Base-by-base conservation (phyloP, 2,113 vertebrate species). In the Polypterus bichir region DNA sequence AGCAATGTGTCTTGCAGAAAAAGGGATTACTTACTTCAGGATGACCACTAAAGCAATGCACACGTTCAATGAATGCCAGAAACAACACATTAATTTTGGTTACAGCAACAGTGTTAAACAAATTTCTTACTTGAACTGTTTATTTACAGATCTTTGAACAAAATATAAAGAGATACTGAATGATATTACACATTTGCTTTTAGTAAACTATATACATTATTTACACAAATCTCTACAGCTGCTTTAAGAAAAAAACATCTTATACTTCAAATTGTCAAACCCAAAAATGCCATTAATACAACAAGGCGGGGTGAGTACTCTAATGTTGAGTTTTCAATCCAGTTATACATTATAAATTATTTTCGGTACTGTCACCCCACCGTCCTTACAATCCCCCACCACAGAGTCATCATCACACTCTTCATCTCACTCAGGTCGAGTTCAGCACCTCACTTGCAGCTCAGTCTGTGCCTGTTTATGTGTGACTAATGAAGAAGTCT, bases 71-170 rank as follows among this genome's bases (percentile, higher is more conserved):
- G 9, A 56, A 56, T 56, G 3, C 27, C 44, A 7, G 7, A 45
- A 11, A 45, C 46, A 45, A 58, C 11, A 58, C 11, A 58, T 58
- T 45, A 4, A 58, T 44, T 58, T 58, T 58, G 56, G 56, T 58
- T 58, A 58, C 27, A 58, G 54, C 54, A 56, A 58, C 56, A 45
- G 56, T 58, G 56, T 45, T 58, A 58, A n/a, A 58, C n/a, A n/a
- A 58, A 57, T 58, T 58, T 45, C 27, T 57, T 58, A 58, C 6
- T 27, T 56, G 11, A n/a, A 58, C 46, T 7, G 11, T 4, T 58
- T 58, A 58, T 58, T 58, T 58, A 46, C 56, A 58, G 56, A 58
- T 45, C 27, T 58, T 45, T 58, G 56, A 58, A 58, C 56, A 58
- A 58, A 58, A 58, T 58, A 58, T 58, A 58, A 58, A 58, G 56